These are phyloP conservation scores for Eristalis arbustorum DNA, from an alignment of 2,888 invertebrate species.

Conservation along the genomic window DNA sequence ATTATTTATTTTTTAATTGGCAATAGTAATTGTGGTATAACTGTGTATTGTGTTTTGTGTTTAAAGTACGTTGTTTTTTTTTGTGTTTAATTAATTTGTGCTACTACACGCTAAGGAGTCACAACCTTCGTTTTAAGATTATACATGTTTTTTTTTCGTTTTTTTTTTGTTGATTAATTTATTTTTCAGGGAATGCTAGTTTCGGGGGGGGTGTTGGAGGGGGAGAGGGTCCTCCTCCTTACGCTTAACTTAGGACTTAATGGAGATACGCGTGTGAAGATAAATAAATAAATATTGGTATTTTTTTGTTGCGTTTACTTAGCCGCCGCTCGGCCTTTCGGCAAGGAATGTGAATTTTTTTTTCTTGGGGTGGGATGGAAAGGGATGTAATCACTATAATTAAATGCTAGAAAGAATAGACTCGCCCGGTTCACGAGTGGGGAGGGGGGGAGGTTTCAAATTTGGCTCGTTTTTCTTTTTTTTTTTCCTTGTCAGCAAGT, in stretches of 20 bases:
- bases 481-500: no score
- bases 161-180: conserved; percentile 19
- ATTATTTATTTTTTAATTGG: conserved; percentile 29
- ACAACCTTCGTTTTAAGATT: conserved; percentile 68
- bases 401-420: background rate
- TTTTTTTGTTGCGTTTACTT: background rate
- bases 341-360: background rate
- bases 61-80: background rate
- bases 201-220: background rate
- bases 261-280: conserved; percentile 15
- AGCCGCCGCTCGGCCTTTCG: background rate
- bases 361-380: conserved; percentile 57
- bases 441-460: no score
- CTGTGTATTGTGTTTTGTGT: conserved; percentile 52
- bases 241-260: background rate
- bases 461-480: background rate
- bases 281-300: conserved; percentile 60
- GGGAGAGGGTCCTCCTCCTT: background rate
- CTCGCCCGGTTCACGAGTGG: no score
- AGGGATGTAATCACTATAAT: background rate
- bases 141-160: conserved; percentile 15
- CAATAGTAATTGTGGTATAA: conserved; percentile 43
- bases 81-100: conserved; percentile 67
- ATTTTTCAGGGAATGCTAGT: conserved; percentile 52
- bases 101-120: conserved; percentile 68